These are phyloP conservation scores for Notamacropus eugenii DNA, from an alignment of 2,797 vertebrate genomes.

Conservation along the genomic window DNA sequence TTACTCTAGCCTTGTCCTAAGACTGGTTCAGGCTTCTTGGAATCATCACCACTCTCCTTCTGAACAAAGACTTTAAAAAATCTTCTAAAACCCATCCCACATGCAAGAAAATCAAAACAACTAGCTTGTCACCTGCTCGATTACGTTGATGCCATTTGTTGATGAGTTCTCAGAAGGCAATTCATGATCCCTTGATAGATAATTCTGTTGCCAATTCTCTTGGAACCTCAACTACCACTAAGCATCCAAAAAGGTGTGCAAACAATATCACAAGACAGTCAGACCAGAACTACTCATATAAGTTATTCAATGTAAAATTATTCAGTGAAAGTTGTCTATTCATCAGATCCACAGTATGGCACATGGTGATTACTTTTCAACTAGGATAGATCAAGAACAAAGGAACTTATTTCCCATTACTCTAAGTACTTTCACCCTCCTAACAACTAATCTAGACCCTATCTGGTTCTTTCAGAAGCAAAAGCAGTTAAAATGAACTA, in stretches of 20 bases:
- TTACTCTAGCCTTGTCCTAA: neutral
- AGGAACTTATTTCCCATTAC: conserved; percentile 35
- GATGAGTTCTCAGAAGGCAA: neutral
- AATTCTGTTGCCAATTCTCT: conserved; percentile 40
- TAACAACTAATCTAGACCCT: conserved; percentile 53
- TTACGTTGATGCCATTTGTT: neutral
- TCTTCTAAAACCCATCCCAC: neutral
- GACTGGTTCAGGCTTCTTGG: neutral
- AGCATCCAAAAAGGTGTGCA: conserved; percentile 48
- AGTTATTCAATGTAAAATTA: conserved; percentile 36
- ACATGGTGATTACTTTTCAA: conserved; percentile 40
- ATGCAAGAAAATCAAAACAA: neutral
- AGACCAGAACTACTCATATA: conserved; percentile 27
- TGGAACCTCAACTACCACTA: conserved; percentile 46
- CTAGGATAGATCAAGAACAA: conserved; percentile 45
- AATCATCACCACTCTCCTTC: neutral
- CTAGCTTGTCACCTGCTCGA: neutral
- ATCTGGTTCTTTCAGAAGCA: conserved; percentile 42
- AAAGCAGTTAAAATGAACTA: conserved; percentile 53
- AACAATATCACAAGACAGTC: conserved; percentile 27
- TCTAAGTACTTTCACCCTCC: conserved; percentile 33
- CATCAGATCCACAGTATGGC: conserved; percentile 28
- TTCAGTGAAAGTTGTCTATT: conserved; percentile 29
- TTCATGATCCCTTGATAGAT: conserved; percentile 36
- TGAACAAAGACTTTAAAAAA: neutral